Conservation (phyloP, 2,113 vertebrate species). For the Canis aureus region DNA sequence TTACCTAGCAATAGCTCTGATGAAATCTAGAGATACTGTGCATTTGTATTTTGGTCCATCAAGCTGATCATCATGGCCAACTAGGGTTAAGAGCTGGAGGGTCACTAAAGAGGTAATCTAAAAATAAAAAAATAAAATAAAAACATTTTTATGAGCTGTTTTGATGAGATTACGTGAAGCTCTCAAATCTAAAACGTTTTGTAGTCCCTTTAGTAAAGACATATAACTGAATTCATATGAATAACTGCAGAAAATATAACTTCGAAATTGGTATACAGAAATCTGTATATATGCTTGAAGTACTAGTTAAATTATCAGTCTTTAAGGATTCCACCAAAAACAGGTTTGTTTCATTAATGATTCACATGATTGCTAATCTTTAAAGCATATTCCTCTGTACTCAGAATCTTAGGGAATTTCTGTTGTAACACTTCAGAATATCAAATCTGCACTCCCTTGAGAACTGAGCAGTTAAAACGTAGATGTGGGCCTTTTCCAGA, state of each 20-base stretch:
- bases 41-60: conserved; percentile 98
- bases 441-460: conserved; percentile 15
- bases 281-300: neutral
- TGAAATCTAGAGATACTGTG: conserved; percentile 96
- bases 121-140: conserved; percentile 21
- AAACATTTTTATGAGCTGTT: conserved; percentile 55
- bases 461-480: conserved; percentile 6
- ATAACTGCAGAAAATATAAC: conserved; percentile 26
- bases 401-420: conserved; percentile 30
- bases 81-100: conserved; percentile 93
- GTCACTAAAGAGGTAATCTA: conserved; percentile 98
- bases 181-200: conserved; percentile 42
- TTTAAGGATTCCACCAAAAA: neutral
- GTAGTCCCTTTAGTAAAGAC: conserved; percentile 31
- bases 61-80: conserved; percentile 96
- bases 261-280: neutral
- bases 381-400: conserved; percentile 12
- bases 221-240: conserved; percentile 19
- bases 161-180: conserved; percentile 33
- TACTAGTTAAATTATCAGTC: neutral
- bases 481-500: neutral
- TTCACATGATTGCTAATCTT: neutral
- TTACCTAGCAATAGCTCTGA: conserved; percentile 95
- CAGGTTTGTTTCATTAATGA: conserved; percentile 50
- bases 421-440: conserved; percentile 48